phyloP scores from a whole-genome alignment of 2,797 vertebrate genomes.

The Aulostomus chinensis region DNA sequence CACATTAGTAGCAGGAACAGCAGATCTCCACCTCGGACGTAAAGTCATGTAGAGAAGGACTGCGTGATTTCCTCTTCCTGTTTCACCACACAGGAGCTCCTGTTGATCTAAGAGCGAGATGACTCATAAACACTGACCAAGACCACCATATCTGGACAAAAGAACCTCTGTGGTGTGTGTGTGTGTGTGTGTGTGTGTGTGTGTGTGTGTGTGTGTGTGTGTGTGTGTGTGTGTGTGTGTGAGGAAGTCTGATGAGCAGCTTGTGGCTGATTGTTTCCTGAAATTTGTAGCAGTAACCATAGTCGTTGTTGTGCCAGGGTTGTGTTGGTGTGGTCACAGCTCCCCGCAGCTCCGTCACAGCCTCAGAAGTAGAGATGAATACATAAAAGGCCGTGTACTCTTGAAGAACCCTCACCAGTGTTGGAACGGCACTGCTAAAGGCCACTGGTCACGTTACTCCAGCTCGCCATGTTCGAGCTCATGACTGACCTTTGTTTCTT shows the following conservation, averaged over 20 bases:
- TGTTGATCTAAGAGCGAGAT: conserved; percentile 36
- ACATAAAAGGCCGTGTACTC: too few relatives aligned
- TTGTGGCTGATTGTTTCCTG: conserved; percentile 29
- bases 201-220: background rate
- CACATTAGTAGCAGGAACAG: too few relatives aligned
- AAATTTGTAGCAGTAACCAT: too few relatives aligned
- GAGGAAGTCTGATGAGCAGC: too few relatives aligned
- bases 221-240: conserved; percentile 1
- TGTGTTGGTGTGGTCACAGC: too few relatives aligned
- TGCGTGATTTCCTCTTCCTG: conserved; percentile 40
- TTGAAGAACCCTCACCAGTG: background rate
- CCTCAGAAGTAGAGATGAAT: too few relatives aligned
- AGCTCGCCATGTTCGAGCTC: conserved; percentile 15
- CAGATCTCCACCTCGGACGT: too few relatives aligned
- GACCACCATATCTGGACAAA: conserved; percentile 57
- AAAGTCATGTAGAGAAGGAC: too few relatives aligned
- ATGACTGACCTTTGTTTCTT: conserved; percentile 27
- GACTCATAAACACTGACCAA: conserved; percentile 53
- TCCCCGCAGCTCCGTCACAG: too few relatives aligned
- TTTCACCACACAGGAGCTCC: conserved; percentile 10
- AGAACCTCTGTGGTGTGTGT: conserved; percentile 3
- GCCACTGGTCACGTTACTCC: conserved; percentile 13
- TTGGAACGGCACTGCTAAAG: background rate
- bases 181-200: conserved; percentile 1
- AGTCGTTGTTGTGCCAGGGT: too few relatives aligned